These are phyloP conservation scores for Polylopha cassiicola DNA, from an alignment of 2,888 invertebrate species.

Conservation along the genomic window DNA sequence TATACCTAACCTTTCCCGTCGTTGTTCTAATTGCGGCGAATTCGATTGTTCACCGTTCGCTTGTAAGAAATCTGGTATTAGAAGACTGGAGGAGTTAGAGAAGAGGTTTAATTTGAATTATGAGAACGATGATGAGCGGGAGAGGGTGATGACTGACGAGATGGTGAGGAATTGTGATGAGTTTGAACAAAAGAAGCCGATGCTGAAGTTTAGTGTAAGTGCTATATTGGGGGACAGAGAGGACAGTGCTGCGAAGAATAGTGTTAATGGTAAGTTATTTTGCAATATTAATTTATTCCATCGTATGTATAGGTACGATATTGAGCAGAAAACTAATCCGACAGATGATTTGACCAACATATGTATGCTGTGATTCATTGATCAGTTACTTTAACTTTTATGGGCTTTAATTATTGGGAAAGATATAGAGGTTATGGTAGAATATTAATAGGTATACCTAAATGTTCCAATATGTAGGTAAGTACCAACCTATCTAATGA, in stretches of 20 bases:
- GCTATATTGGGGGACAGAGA: constrained; percentile 87
- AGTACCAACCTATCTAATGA: no score
- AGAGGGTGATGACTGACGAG: constrained; percentile 54
- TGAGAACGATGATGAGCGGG: constrained; percentile 59
- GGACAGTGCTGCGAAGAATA: constrained; percentile 47
- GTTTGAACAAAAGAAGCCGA: constrained; percentile 80
- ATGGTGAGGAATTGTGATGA: constrained; percentile 63
- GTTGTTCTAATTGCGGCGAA: constrained; percentile 76
- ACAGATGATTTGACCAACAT: no score
- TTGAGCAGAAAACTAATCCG: constrained; percentile 12
- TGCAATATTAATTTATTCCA: constrained; percentile 4
- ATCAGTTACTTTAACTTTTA: no score
- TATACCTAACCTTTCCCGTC: constrained; percentile 53
- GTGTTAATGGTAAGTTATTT: constrained; percentile 54
- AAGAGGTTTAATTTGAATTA: constrained; percentile 61
- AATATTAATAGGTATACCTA: no score
- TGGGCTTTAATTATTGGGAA: no score
- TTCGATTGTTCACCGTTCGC: constrained; percentile 74
- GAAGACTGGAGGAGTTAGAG: constrained; percentile 62
- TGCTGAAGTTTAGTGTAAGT: constrained; percentile 94
- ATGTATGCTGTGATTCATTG: no score
- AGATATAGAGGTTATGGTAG: no score
- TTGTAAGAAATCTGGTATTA: constrained; percentile 65
- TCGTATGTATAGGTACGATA: no score
- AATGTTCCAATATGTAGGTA: no score